Base-by-base conservation (phyloP, 1,140 invertebrate species). In the Triops longicaudatus region DNA sequence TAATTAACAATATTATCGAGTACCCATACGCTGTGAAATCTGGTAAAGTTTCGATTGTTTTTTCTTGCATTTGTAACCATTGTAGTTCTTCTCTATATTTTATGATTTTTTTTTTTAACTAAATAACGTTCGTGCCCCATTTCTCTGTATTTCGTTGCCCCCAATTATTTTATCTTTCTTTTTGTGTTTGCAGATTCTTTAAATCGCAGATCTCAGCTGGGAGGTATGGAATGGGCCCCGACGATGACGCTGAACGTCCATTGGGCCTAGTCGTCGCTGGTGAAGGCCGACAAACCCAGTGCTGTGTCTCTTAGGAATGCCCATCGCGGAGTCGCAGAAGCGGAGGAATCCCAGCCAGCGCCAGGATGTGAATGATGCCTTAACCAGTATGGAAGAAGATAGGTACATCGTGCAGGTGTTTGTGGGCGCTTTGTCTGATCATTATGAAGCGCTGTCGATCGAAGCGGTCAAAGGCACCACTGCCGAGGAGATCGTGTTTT, bases 401-500 rank as follows among this genome's bases (percentile, higher is more conserved):
- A 80, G 85, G 14, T 87, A 85, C 81, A 86, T 88, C 81, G 85
- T 91, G 78, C 90, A 93, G 87, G 93, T 97, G 84, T 95, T 94
- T 86, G 93, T 96, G 81, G 95, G 94, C 77, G 91, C 93, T 79
- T 87, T 96, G 81, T 95, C 92, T 81, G 89, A 90, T 80, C 91
- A 95, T 83, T 94, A 93, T 86, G 95, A 97, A 85, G 93, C 92
- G 77, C 87, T 96, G 22, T 93, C 92, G 63, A 93, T 97, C 74
- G 94, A 96, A 86, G 94, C 94, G 26, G 93, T 93, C 78, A 96
- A 97, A 84, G 91, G 93, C 82, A 96, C 94, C 72, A 91, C 91
- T 76, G 92, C 94, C 4, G 91, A 92, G 79, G 94, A 97, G 84
- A 95, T 97, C 82, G 91, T 96, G 50, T 88, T 89, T 77, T 94